Base-by-base conservation (phyloP, 2,113 vertebrate species). In the Equus przewalskii region DNA sequence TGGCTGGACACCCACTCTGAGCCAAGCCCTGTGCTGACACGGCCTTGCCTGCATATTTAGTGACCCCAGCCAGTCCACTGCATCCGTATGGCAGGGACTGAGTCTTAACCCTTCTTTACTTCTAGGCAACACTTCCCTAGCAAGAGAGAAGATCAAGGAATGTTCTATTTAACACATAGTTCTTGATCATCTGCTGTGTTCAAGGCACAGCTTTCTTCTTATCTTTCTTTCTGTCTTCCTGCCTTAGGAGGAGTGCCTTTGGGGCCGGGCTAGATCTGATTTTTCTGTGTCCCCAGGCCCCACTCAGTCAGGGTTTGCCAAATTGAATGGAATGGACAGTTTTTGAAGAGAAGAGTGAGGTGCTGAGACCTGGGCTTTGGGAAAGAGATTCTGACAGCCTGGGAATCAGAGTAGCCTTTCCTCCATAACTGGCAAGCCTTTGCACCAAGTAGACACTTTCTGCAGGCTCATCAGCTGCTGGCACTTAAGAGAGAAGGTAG, bases 41-140 rank as follows among this genome's bases (percentile, higher is more conserved):
- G 1, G 7, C 24, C 76, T 82, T 62, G 26, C 69, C 41, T 88
- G 26, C 82, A 26, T 18, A 6, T 92, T 76, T 69, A 76, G 41
- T 75, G n/a, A 69, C 60, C 60, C 13, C 26, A 46, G 18, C 69
- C 41, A 56, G 76, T 58, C 64, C 56, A 54, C 30, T 72, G 28
- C 21, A 30, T 64, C 26, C 41, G 44, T 56, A 41, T 22, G 41
- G 30, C 82, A 72, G 51, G 14, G 46, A 49, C 28, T 51, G 26
- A 30, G 46, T 62, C 65, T 82, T 89, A 81, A 87, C n/a, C 62
- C 70, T 92, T 89, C 51, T 88, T 81, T 91, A 70, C 67, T 58
- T 90, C 33, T 56, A 13, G 22, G 92, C 9, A 49, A 7, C 0
- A 76, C 60, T 85, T 93, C 60, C 18, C 67, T 80, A 93, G 58